A percentile compares a stretch with the other conserved stretches of the same genome.
Conservation (phyloP, 1,140 invertebrate genomes). For the Pantala flavescens region DNA sequence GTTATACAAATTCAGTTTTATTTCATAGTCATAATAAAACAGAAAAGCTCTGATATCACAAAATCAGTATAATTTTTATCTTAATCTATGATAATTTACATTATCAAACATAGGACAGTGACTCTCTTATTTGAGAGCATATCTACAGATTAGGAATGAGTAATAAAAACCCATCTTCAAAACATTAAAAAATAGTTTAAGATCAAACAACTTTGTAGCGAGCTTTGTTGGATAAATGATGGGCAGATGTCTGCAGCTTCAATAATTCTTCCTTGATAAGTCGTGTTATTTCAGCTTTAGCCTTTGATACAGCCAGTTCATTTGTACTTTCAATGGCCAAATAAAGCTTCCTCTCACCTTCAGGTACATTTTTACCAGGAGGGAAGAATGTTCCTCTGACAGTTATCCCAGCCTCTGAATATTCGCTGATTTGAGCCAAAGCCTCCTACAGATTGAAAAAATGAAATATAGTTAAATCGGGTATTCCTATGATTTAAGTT, state of each 20-base stretch:
- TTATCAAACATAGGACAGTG: too few species aligned
- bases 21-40: too few species aligned
- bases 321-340: conserved; percentile 97
- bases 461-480: too few species aligned
- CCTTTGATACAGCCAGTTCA: conserved; percentile 93
- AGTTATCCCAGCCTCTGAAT: conserved; percentile 96
- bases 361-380: conserved; percentile 69
- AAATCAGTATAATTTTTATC: too few species aligned
- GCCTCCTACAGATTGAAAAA: conserved; percentile 61
- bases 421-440: conserved; percentile 95
- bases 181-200: too few species aligned
- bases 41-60: too few species aligned
- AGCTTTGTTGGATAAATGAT: conserved; percentile 80
- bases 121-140: too few species aligned
- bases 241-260: conserved; percentile 77
- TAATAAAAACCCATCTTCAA: too few species aligned
- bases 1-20: too few species aligned
- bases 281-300: conserved; percentile 95
- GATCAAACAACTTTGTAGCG: conserved; percentile 88
- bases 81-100: too few species aligned
- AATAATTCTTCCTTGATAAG: conserved; percentile 96
- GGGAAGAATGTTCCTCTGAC: conserved; percentile 95
- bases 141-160: too few species aligned
- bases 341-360: conserved; percentile 94
- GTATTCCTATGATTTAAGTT: neutral